Evolutionary conservation across 2,888 invertebrate species (phyloP).

Genomic region (Laspeyria flexula): DNA sequence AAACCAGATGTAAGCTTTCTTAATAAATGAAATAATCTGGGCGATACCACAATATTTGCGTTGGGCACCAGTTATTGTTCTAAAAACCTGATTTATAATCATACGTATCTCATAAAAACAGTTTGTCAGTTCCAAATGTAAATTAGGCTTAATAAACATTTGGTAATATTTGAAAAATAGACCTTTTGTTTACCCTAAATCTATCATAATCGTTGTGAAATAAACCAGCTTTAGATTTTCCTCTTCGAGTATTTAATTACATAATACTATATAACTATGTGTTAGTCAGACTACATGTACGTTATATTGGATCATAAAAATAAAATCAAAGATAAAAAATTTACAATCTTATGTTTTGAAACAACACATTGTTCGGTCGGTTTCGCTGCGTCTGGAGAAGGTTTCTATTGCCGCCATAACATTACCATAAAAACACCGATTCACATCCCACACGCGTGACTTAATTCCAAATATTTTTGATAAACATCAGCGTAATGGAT

Average conservation of each 20-base stretch:
- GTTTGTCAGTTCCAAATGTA: too few relatives aligned
- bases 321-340: constrained; percentile 49
- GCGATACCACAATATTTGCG: too few relatives aligned
- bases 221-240: constrained; percentile 26
- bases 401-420: constrained; percentile 66
- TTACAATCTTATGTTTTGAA: constrained; percentile 59
- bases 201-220: constrained; percentile 20
- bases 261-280: constrained; percentile 15
- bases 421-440: constrained; percentile 72
- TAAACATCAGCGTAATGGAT: constrained; percentile 62
- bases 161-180: constrained; percentile 22
- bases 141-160: constrained; percentile 32
- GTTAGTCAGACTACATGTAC: constrained; percentile 3
- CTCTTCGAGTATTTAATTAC: constrained; percentile 26
- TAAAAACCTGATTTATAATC: too few relatives aligned
- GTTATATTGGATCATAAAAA: constrained; percentile 38
- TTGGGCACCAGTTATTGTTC: too few relatives aligned
- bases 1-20: too few relatives aligned
- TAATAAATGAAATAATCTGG: too few relatives aligned
- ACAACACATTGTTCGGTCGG: constrained; percentile 63
- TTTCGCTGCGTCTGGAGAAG: constrained; percentile 54
- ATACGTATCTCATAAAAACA: too few relatives aligned
- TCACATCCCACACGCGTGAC: constrained; percentile 68
- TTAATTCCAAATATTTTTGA: constrained; percentile 71
- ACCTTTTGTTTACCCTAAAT: constrained; percentile 22